Evolutionary conservation across 2,113 vertebrate genomes (phyloP).

Genomic region (Pterocles gutturalis): DNA sequence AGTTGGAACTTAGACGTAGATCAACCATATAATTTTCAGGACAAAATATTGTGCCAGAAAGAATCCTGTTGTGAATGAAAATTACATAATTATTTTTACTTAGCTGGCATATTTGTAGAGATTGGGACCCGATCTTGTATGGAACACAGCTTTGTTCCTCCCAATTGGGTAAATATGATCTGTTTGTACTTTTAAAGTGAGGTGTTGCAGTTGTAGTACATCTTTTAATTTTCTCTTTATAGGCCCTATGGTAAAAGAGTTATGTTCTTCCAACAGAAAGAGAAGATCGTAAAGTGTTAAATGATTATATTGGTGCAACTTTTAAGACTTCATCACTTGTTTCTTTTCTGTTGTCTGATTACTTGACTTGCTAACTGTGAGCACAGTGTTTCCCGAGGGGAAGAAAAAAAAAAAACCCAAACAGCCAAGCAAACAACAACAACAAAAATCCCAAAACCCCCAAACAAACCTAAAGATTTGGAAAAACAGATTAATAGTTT

Average conservation of each 20-base stretch:
- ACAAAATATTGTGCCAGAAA: not conserved
- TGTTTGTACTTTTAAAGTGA: not conserved
- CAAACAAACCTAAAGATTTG: not conserved
- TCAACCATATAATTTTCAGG: not conserved
- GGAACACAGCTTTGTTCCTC: not conserved
- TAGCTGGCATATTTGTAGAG: not conserved
- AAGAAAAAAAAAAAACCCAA: not conserved
- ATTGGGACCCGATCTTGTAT: not conserved
- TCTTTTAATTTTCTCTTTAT: not conserved
- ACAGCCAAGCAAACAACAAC: too few species aligned
- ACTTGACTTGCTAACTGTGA: not conserved
- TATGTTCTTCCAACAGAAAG: not conserved
- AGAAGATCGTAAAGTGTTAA: not conserved
- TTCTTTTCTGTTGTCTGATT: not conserved
- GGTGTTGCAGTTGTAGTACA: not conserved
- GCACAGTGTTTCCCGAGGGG: not conserved
- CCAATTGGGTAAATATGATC: not conserved
- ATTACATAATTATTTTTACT: not conserved
- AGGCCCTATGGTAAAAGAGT: not conserved
- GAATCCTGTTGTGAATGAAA: not conserved
- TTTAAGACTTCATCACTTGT: not conserved
- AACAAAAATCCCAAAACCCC: not conserved
- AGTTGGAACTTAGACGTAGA: not conserved
- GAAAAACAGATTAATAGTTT: not conserved
- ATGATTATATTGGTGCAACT: not conserved